Evolutionary conservation across 2,113 vertebrate species (phyloP).

Genomic region (Prunella fulvescens): DNA sequence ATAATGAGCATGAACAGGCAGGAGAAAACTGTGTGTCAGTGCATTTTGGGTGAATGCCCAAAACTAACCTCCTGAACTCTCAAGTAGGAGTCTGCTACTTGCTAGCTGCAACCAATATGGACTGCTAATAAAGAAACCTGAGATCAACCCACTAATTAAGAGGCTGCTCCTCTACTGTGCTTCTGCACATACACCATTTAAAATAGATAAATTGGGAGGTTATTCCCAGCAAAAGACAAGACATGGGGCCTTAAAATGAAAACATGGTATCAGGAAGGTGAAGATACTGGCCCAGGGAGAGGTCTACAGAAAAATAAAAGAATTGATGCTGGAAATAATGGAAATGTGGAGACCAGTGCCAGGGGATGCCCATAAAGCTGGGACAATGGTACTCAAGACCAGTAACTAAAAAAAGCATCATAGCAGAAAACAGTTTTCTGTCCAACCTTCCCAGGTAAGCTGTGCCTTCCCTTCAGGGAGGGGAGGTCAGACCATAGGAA

Average conservation of each 20-base stretch:
- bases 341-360: background rate
- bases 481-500: background rate
- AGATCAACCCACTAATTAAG: background rate
- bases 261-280: background rate
- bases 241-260: background rate
- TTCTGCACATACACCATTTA: background rate
- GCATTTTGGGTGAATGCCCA: background rate
- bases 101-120: background rate
- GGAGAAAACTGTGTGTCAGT: background rate
- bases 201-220: background rate
- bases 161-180: background rate
- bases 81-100: background rate
- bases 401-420: background rate
- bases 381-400: background rate
- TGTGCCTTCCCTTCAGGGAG: background rate
- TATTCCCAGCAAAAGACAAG: background rate
- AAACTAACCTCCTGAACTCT: background rate
- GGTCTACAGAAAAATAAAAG: background rate
- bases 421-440: background rate
- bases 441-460: background rate
- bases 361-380: background rate
- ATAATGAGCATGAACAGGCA: background rate
- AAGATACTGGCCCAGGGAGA: background rate
- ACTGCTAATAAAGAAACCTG: background rate
- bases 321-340: background rate